A percentile compares a stretch with the other conserved stretches of the same genome.
Conservation (phyloP, 2,888 invertebrate species). For the Eristalis tenax region DNA sequence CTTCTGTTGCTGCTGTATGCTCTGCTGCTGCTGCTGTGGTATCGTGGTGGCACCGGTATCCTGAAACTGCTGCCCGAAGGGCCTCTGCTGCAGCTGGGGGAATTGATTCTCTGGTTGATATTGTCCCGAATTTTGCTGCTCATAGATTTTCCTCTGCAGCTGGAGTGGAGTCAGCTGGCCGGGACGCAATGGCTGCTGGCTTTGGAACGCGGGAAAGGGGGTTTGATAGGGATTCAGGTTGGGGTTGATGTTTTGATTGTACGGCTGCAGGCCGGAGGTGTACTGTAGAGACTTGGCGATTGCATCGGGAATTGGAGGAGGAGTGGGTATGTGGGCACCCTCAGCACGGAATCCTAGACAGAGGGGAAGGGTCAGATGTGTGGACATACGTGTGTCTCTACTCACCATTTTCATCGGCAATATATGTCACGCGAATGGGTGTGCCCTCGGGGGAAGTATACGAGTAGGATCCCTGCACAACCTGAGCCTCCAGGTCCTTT, state of each 20-base stretch:
- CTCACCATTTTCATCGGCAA: conserved; percentile 89
- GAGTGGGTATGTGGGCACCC: conserved; percentile 80
- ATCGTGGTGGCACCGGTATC: conserved; percentile 56
- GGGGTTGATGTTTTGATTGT: conserved; percentile 77
- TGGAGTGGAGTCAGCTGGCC: conserved; percentile 78
- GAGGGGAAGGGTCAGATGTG: not conserved
- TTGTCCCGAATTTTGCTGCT: conserved; percentile 77
- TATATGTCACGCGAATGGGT: conserved; percentile 86
- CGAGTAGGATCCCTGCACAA: conserved; percentile 89
- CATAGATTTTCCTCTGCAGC: conserved; percentile 75
- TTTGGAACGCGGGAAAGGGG: conserved; percentile 77
- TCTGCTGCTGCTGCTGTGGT: conserved; percentile 71
- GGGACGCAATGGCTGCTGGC: conserved; percentile 74
- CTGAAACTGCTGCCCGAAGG: conserved; percentile 60
- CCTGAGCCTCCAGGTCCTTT: conserved; percentile 86
- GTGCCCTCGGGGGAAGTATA: conserved; percentile 89
- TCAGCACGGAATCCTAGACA: conserved; percentile 80
- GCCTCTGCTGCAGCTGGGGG: conserved; percentile 72
- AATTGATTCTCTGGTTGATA: conserved; percentile 78
- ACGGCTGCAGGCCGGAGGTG: conserved; percentile 76
- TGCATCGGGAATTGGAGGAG: conserved; percentile 78
- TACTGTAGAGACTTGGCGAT: conserved; percentile 78
- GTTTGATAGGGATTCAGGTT: conserved; percentile 80
- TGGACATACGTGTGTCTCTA: not conserved
- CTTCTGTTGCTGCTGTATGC: conserved; percentile 73